Percentiles rank a stretch among this genome's conserved stretches.
phyloP scores from a whole-genome alignment of 2,888 invertebrate genomes.

The Autographa gamma region DNA sequence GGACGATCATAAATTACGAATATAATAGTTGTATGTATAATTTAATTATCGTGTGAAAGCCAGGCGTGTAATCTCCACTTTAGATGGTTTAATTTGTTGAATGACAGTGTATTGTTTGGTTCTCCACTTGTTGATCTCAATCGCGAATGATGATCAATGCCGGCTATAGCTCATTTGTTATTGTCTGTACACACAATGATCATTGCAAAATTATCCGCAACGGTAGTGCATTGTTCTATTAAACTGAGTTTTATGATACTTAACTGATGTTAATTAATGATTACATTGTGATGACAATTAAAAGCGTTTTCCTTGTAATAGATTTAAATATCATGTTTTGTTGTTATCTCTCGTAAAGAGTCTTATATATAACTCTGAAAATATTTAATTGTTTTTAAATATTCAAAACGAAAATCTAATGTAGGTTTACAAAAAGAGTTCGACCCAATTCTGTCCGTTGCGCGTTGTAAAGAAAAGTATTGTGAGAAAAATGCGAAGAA shows the following conservation, averaged over 20 bases:
- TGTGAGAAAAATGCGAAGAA: conserved; percentile 6
- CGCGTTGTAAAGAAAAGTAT: conserved; percentile 3
- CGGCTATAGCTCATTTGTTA: conserved; percentile 32
- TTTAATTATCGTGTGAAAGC: not conserved
- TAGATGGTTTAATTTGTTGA: conserved; percentile 7
- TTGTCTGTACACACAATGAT: conserved; percentile 27
- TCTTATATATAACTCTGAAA: no score
- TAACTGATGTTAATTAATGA: not conserved
- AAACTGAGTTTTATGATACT: not conserved
- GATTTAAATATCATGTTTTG: no score
- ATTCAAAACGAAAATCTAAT: not conserved
- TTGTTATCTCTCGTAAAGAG: no score
- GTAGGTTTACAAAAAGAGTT: not conserved
- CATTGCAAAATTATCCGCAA: conserved; percentile 15
- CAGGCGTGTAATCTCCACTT: not conserved
- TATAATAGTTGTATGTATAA: no score
- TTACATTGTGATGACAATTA: not conserved
- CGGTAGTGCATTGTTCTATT: conserved; percentile 28
- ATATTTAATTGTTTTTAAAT: no score
- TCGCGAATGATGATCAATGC: conserved; percentile 34
- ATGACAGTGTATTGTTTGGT: conserved; percentile 9
- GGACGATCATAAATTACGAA: conserved; percentile 10
- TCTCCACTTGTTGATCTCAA: conserved; percentile 48
- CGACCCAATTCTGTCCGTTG: not conserved
- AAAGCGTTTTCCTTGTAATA: no score